Percentiles rank a stretch among this genome's conserved stretches.
These are phyloP conservation scores for Drosophila pachea DNA, from an alignment of 1,140 invertebrate species.

Conservation along the genomic window DNA sequence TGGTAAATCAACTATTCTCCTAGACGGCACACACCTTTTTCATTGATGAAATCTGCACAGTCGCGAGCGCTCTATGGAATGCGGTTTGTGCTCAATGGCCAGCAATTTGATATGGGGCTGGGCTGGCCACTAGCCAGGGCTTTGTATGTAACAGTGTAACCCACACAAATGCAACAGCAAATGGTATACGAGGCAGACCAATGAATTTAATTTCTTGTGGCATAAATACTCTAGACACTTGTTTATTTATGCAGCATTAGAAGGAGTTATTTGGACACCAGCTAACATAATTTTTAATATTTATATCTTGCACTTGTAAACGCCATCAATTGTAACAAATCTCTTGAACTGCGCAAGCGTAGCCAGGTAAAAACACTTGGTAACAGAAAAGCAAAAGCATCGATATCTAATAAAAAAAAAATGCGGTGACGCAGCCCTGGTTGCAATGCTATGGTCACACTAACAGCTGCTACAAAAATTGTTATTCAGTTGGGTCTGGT, in stretches of 20 bases:
- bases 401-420: constrained; percentile 9
- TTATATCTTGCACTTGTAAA: constrained; percentile 6
- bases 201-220: constrained; percentile 23
- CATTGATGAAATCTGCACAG: constrained; percentile 46
- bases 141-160: constrained; percentile 39
- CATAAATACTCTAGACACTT: not conserved
- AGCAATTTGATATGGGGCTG: constrained; percentile 11
- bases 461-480: constrained; percentile 29
- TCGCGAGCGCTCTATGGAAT: constrained; percentile 48
- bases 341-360: constrained; percentile 42
- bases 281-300: constrained; percentile 14
- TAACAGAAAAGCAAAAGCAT: constrained; percentile 13
- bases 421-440: constrained; percentile 2
- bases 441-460: constrained; percentile 12
- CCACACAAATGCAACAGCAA: constrained; percentile 42
- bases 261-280: not conserved
- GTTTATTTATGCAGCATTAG: not conserved
- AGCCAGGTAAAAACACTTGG: constrained; percentile 30
- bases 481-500: constrained; percentile 4
- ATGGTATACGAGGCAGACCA: constrained; percentile 30
- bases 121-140: constrained; percentile 40
- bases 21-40: constrained; percentile 58
- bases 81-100: constrained; percentile 56
- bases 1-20: constrained; percentile 20
- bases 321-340: constrained; percentile 16